These are phyloP conservation scores for Brachypodius melanocephalos DNA, from an alignment of 2,113 vertebrate species.

Conservation along the genomic window DNA sequence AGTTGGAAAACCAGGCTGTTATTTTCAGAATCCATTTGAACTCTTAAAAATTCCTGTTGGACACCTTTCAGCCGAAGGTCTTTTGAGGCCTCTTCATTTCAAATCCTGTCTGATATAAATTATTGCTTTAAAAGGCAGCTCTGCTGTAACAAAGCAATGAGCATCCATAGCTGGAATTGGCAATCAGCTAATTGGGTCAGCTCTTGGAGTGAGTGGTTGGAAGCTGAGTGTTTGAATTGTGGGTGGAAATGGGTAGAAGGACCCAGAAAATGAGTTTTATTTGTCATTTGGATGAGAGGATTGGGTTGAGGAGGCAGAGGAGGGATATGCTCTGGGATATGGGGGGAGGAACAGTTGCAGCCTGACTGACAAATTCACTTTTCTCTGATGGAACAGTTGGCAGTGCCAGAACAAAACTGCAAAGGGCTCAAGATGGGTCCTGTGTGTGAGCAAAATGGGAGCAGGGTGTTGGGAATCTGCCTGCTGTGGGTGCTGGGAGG, in stretches of 20 bases:
- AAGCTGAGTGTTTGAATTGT: neutral
- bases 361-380: neutral
- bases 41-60: slow-evolving; percentile 24
- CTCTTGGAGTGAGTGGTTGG: slow-evolving; percentile 28
- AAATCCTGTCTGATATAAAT: slow-evolving; percentile 16
- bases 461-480: neutral
- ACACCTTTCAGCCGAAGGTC: slow-evolving; percentile 9
- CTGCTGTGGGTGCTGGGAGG: neutral
- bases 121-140: slow-evolving; percentile 18
- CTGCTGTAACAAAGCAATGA: neutral
- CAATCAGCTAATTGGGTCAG: slow-evolving; percentile 62
- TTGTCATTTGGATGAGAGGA: neutral
- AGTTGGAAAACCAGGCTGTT: neutral
- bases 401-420: slow-evolving; percentile 7
- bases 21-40: neutral
- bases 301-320: neutral
- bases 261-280: slow-evolving; percentile 1
- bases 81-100: slow-evolving; percentile 32
- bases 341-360: neutral
- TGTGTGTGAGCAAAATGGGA: neutral
- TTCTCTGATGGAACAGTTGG: neutral
- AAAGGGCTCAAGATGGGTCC: slow-evolving; percentile 13
- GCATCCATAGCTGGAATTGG: slow-evolving; percentile 45
- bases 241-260: slow-evolving; percentile 30
- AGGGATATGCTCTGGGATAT: neutral